Evolutionary conservation across 2,113 vertebrate genomes (phyloP).

Genomic region (Eudyptes chrysolophus): DNA sequence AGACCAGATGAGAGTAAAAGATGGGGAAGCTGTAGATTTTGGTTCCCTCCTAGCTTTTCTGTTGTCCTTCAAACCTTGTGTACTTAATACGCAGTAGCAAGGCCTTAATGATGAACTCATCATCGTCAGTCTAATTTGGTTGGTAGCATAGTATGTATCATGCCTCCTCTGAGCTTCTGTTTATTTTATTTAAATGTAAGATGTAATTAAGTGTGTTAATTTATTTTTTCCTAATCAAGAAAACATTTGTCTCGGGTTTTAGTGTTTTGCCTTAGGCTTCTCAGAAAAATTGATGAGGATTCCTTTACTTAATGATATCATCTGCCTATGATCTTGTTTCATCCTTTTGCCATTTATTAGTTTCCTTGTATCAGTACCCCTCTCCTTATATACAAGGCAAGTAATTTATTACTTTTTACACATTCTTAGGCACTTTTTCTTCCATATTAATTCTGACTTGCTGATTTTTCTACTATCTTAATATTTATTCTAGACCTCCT

Average conservation of each 20-base stretch:
- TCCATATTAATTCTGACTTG: neutral
- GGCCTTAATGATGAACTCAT: neutral
- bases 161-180: neutral
- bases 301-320: neutral
- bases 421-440: neutral
- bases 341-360: neutral
- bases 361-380: neutral
- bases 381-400: neutral
- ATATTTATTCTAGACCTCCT: neutral
- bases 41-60: neutral
- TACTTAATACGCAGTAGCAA: neutral
- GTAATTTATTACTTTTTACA: neutral
- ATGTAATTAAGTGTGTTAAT: neutral
- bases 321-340: neutral
- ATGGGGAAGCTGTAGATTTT: neutral
- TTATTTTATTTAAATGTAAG: conserved; percentile 11
- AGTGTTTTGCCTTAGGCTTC: neutral
- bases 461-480: neutral
- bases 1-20: neutral
- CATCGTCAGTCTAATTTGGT: neutral
- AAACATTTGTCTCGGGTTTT: conserved; percentile 4
- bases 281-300: neutral
- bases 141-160: neutral
- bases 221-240: conserved; percentile 11
- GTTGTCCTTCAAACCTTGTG: neutral